phyloP scores from a whole-genome alignment of 53 echinoderm and acorn worm species.

The Luidia sarsii region DNA sequence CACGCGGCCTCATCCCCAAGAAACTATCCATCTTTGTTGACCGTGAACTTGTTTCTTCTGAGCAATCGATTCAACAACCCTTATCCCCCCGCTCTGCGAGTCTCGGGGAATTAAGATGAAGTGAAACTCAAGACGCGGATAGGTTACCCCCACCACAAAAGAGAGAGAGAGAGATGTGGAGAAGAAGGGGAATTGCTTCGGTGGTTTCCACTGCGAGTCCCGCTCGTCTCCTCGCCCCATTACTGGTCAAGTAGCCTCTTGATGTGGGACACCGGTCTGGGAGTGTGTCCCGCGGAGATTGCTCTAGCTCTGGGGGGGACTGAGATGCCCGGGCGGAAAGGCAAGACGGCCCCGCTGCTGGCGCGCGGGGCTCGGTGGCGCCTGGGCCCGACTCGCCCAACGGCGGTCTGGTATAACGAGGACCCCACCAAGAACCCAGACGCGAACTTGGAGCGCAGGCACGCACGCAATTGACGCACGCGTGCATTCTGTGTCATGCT shows the following conservation, averaged over 20 bases:
- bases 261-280: slow-evolving; percentile 37
- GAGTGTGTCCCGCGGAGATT: slow-evolving; percentile 22
- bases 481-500: too few species aligned
- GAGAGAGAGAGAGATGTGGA: too few species aligned
- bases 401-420: too few species aligned
- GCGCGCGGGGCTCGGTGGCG: slow-evolving; percentile 31
- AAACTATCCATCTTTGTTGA: slow-evolving; percentile 41
- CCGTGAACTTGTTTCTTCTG: slow-evolving; percentile 18
- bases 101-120: neutral
- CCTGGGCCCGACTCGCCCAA: slow-evolving; percentile 32
- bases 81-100: neutral
- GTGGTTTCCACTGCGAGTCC: neutral
- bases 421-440: too few species aligned
- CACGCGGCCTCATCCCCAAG: too few species aligned
- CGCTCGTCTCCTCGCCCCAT: slow-evolving; percentile 26
- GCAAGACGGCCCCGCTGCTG: slow-evolving; percentile 27
- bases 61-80: slow-evolving; percentile 20
- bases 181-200: too few species aligned
- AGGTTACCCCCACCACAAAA: neutral
- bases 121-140: slow-evolving; percentile 3
- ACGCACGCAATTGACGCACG: too few species aligned
- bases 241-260: slow-evolving; percentile 46
- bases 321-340: slow-evolving; percentile 18
- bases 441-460: too few species aligned
- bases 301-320: slow-evolving; percentile 28